These are phyloP conservation scores for Lasioglossum pauxillum DNA, from an alignment of 2,888 invertebrate genomes.

Conservation along the genomic window DNA sequence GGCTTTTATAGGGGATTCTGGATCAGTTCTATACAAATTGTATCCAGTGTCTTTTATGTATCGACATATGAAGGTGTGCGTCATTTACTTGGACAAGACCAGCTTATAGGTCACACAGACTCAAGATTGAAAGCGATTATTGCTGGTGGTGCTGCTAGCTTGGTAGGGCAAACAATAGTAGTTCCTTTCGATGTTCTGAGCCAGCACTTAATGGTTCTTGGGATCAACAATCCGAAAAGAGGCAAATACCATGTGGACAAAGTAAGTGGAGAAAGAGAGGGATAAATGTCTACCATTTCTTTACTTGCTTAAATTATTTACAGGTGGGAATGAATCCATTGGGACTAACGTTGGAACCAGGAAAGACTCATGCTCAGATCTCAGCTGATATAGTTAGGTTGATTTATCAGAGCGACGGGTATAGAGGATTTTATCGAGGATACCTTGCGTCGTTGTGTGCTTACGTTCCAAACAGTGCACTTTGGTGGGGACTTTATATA, in stretches of 20 bases:
- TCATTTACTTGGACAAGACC: conserved; percentile 89
- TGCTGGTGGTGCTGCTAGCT: conserved; percentile 95
- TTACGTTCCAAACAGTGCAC: conserved; percentile 98
- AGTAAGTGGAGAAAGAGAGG: conserved; percentile 61
- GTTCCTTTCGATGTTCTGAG: conserved; percentile 98
- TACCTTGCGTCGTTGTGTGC: conserved; percentile 96
- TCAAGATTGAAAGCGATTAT: conserved; percentile 91
- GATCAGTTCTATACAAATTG: conserved; percentile 95
- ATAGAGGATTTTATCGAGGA: conserved; percentile 96
- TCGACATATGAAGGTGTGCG: conserved; percentile 97
- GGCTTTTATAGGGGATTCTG: conserved; percentile 98
- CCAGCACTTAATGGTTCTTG: conserved; percentile 98
- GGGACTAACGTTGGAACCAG: conserved; percentile 88
- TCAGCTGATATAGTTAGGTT: conserved; percentile 91
- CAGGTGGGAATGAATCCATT: conserved; percentile 90
- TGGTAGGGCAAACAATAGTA: conserved; percentile 97
- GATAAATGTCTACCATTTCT: neutral
- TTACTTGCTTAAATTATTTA: conserved; percentile 35
- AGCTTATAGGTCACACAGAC: conserved; percentile 85
- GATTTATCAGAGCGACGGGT: conserved; percentile 93
- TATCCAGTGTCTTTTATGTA: conserved; percentile 95
- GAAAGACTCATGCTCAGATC: conserved; percentile 88
- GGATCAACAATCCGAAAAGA: conserved; percentile 85
- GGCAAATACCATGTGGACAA: conserved; percentile 80
- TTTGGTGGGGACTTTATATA: conserved; percentile 99